A percentile compares a stretch with the other conserved stretches of the same genome.
phyloP scores from a whole-genome alignment of 2,797 vertebrate genomes.

The Sebastes trivittatus region DNA sequence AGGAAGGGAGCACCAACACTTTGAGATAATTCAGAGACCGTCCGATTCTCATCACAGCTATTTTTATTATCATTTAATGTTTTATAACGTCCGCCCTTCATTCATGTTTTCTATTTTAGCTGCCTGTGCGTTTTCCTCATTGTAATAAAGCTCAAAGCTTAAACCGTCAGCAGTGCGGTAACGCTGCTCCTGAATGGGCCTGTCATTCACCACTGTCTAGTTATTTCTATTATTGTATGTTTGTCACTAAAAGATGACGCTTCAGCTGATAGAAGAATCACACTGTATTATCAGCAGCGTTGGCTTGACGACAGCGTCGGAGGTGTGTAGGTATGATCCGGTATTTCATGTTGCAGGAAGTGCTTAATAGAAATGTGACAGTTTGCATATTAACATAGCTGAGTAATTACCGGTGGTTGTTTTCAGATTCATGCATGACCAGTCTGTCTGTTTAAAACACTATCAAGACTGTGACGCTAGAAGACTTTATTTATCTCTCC shows the following conservation, averaged over 20 bases:
- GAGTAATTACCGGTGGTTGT: neutral
- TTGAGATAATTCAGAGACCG: neutral
- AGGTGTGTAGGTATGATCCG: neutral
- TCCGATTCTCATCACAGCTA: neutral
- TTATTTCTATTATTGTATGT: slow-evolving; percentile 35
- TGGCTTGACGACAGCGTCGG: neutral
- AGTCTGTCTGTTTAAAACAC: neutral
- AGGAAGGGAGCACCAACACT: neutral
- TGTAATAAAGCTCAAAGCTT: neutral
- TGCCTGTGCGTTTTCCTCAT: neutral
- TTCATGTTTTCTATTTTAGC: neutral
- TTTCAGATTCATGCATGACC: neutral
- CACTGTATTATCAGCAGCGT: neutral
- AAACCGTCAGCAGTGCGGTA: neutral
- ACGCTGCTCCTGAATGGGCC: slow-evolving; percentile 16
- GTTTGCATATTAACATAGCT: neutral
- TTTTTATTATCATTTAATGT: neutral
- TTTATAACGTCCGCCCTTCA: neutral
- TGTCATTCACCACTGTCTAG: slow-evolving; percentile 20
- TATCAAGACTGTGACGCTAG: neutral
- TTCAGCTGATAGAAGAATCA: slow-evolving; percentile 17
- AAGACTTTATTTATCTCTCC: neutral
- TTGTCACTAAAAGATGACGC: slow-evolving; percentile 30
- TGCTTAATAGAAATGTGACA: neutral
- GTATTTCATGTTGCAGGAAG: neutral